Conservation (phyloP, 2,888 invertebrate species). For the Isoperla grammatica region DNA sequence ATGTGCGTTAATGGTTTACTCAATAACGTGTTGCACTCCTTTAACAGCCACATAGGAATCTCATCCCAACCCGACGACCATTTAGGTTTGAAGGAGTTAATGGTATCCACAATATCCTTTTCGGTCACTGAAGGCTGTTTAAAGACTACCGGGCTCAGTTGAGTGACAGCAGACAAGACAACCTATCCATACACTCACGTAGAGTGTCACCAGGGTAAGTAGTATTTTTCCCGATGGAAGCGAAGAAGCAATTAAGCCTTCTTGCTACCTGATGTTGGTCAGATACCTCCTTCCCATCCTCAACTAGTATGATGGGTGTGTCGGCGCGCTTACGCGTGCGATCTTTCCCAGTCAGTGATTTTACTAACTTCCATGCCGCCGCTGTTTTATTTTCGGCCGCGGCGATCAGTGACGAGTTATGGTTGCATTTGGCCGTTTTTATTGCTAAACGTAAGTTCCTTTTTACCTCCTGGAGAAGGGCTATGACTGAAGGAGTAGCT, state of each 20-base stretch:
- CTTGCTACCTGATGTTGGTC: background rate
- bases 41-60: background rate
- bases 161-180: no score
- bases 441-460: background rate
- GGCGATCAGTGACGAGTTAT: no score
- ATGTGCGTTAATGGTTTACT: background rate
- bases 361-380: no score
- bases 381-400: no score
- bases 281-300: background rate
- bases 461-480: background rate
- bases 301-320: no score
- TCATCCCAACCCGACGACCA: slow-evolving; percentile 5
- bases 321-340: no score
- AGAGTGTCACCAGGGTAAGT: background rate
- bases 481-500: background rate
- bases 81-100: background rate
- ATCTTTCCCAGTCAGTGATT: no score
- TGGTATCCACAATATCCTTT: no score
- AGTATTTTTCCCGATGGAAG: background rate
- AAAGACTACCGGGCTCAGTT: no score
- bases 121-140: no score
- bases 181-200: no score
- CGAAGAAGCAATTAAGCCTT: background rate
- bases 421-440: no score
- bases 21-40: background rate